Conservation (phyloP, 2,888 invertebrate genomes). For the Druceiella hillmani region DNA sequence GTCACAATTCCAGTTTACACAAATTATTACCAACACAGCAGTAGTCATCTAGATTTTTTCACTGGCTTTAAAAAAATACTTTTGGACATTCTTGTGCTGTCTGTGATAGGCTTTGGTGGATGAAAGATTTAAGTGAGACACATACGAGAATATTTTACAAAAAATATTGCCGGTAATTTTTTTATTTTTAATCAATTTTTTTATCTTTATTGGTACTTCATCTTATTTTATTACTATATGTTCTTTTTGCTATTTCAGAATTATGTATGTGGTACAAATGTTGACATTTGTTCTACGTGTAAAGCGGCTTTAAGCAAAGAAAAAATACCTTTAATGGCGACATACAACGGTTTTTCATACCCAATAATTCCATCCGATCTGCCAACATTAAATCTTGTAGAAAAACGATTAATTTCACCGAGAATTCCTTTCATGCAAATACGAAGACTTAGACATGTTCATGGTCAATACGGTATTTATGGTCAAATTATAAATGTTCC, state of each 20-base stretch:
- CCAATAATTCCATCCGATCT: constrained; percentile 4
- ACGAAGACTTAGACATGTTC: not conserved
- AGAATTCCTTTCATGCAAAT: constrained; percentile 8
- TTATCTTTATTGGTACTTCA: constrained; percentile 20
- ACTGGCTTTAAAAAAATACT: constrained; percentile 22
- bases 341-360: constrained; percentile 2
- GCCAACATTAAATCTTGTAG: constrained; percentile 4
- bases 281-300: constrained; percentile 22
- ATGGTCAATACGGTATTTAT: no score
- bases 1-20: constrained; percentile 25
- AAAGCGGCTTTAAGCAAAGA: constrained; percentile 1
- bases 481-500: no score
- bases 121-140: constrained; percentile 17
- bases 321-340: constrained; percentile 2
- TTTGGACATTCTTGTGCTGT: constrained; percentile 25
- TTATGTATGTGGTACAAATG: constrained; percentile 18
- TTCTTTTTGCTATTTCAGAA: constrained; percentile 20
- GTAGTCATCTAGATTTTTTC: constrained; percentile 23
- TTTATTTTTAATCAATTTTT: constrained; percentile 16
- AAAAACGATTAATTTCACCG: constrained; percentile 5
- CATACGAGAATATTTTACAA: constrained; percentile 20
- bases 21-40: constrained; percentile 24
- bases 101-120: constrained; percentile 25
- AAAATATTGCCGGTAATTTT: constrained; percentile 22
- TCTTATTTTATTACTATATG: constrained; percentile 17